These are phyloP conservation scores for Selene dorsalis DNA, from an alignment of 2,797 vertebrate genomes.

Conservation along the genomic window DNA sequence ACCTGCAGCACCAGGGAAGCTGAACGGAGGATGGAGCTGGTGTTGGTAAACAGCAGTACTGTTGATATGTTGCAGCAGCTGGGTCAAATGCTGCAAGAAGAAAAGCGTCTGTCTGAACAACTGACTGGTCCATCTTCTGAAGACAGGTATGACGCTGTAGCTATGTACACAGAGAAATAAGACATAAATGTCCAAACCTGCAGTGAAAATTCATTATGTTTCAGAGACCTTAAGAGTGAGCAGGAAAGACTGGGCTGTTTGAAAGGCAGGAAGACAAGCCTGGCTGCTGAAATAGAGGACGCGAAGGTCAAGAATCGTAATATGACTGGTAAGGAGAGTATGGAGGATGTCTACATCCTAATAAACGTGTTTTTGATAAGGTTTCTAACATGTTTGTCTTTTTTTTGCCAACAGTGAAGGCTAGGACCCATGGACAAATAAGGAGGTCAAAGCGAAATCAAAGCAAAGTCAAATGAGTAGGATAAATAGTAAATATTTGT, in stretches of 20 bases:
- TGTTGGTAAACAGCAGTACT: slow-evolving; percentile 43
- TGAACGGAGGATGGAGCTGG: slow-evolving; percentile 52
- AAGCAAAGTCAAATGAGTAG: slow-evolving; percentile 25
- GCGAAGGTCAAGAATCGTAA: slow-evolving; percentile 45
- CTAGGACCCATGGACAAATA: slow-evolving; percentile 7
- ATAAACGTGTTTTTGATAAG: neutral
- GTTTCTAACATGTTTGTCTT: slow-evolving; percentile 14
- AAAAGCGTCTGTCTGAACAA: slow-evolving; percentile 50
- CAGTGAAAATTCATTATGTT: slow-evolving; percentile 23
- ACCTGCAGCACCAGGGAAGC: slow-evolving; percentile 64
- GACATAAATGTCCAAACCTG: neutral
- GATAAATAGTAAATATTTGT: neutral
- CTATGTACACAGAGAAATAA: neutral
- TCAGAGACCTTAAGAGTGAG: slow-evolving; percentile 23
- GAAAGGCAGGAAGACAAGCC: slow-evolving; percentile 35
- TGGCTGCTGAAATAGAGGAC: slow-evolving; percentile 56
- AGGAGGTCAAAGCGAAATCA: slow-evolving; percentile 44
- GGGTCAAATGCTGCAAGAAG: slow-evolving; percentile 57
- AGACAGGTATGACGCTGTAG: slow-evolving; percentile 46
- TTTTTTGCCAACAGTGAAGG: slow-evolving; percentile 53
- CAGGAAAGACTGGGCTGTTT: slow-evolving; percentile 34
- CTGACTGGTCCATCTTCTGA: slow-evolving; percentile 25
- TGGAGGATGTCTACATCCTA: neutral
- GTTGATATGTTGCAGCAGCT: slow-evolving; percentile 62
- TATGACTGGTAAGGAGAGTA: slow-evolving; percentile 53